Base-by-base conservation (phyloP, 2,888 invertebrate genomes). In the Eupithecia subumbrata region DNA sequence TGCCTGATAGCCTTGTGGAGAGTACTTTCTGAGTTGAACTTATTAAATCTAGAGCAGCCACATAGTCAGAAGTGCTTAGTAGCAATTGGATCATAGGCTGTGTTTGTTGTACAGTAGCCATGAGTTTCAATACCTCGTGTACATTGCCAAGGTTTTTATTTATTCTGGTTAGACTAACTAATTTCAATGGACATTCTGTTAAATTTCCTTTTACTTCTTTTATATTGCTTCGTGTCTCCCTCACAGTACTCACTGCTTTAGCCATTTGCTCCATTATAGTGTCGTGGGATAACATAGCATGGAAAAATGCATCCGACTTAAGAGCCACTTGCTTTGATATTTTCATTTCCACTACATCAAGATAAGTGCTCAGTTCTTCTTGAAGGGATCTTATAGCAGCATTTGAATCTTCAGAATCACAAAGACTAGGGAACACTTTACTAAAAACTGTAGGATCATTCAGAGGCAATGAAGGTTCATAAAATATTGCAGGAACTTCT, bases 271-370 rank as follows among this genome's bases (percentile, higher is more conserved):
- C 98, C 97, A 99, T 98, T 71, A 99, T 97, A 43, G 98, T 97
- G 89, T 99, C 99, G 92, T 99, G 99, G 11, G 99, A 99, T 73
- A 99, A 97, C 98, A 99, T 99, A 0, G 99, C 99, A 91, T 98
- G 98, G 89, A 99, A 99, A 94, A 99, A 99, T 25, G 99, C 99
- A 83, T 98, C 98, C 14, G 99, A 99, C 89, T 99, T 98, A 85
- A 97, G 97, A 43, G 99, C 98, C 73, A 99, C 97, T 95, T 99
- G 99, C 84, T 97, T 97, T 8, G 98, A 98, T 88, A 99, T 98
- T 91, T 98, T 97, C 86, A 98, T 97, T 92, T 99, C 99, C 69
- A 99, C 98, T 76, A 98, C 96, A 95, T 99, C 99, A 86, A 99
- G 95, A 91, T 99, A 99, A 89, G 98, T 98, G 87, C 98, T 98